These are phyloP conservation scores for Psammodynastes pulverulentus DNA, from an alignment of 2,113 vertebrate genomes.

Conservation along the genomic window DNA sequence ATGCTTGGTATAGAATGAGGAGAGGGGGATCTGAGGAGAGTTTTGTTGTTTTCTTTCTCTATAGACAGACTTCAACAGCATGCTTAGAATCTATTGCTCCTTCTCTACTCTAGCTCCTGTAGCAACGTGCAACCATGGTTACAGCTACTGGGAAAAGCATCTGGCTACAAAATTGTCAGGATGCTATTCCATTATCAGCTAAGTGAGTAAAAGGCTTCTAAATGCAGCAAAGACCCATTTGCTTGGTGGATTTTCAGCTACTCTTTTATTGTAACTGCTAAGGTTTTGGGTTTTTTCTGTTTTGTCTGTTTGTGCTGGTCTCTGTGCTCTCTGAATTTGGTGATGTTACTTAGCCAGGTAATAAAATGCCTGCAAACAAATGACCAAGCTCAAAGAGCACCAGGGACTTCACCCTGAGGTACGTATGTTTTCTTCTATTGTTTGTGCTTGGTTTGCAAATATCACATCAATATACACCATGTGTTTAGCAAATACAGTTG, in stretches of 20 bases:
- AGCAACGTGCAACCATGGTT: neutral
- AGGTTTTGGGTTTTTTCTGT: neutral
- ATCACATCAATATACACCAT: neutral
- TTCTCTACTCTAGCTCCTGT: neutral
- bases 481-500: neutral
- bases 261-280: neutral
- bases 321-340: neutral
- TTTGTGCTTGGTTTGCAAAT: neutral
- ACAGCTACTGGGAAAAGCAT: neutral
- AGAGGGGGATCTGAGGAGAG: neutral
- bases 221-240: neutral
- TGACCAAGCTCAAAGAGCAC: neutral
- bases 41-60: neutral
- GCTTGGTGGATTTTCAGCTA: neutral
- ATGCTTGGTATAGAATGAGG: neutral
- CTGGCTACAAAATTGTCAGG: neutral
- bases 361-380: neutral
- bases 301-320: neutral
- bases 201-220: neutral
- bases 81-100: neutral
- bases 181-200: neutral
- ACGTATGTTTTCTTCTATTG: neutral
- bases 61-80: neutral
- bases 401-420: neutral
- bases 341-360: neutral